Conservation (phyloP, 2,797 vertebrate species). For the Salmo trutta region DNA sequence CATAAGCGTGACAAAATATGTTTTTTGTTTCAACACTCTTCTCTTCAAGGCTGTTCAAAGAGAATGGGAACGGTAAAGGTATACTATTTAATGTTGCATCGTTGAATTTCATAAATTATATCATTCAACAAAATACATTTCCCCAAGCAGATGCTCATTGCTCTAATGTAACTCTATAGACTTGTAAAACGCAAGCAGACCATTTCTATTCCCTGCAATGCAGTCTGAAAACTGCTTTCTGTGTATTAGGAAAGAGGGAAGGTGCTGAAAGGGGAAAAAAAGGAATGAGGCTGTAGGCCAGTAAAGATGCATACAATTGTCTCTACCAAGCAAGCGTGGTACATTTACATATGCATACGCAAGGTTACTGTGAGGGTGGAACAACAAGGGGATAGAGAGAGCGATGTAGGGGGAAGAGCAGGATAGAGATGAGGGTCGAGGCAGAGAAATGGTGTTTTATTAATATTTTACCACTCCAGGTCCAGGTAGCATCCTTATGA, state of each 20-base stretch:
- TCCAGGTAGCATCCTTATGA: constrained; percentile 80
- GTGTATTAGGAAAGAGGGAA: neutral
- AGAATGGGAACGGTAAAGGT: no score
- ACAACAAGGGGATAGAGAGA: constrained; percentile 62
- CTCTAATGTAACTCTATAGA: no score
- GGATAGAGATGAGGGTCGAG: constrained; percentile 16
- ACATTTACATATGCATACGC: constrained; percentile 88
- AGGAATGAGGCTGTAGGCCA: constrained; percentile 80
- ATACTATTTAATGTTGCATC: no score
- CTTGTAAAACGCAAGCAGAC: neutral
- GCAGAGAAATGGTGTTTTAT: constrained; percentile 86
- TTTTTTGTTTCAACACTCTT: no score
- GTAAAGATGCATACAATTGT: constrained; percentile 96
- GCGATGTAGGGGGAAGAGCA: constrained; percentile 31
- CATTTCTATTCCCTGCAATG: neutral
- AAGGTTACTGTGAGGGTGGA: constrained; percentile 84
- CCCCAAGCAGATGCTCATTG: no score
- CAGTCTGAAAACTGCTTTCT: neutral
- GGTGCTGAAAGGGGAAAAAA: neutral
- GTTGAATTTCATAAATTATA: no score
- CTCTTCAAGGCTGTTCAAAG: no score
- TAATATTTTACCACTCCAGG: constrained; percentile 85
- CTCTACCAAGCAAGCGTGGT: constrained; percentile 82
- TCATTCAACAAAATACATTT: no score
- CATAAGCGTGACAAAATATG: no score